Base-by-base conservation (phyloP, 2,797 vertebrate genomes). In the Spinus pinus region DNA sequence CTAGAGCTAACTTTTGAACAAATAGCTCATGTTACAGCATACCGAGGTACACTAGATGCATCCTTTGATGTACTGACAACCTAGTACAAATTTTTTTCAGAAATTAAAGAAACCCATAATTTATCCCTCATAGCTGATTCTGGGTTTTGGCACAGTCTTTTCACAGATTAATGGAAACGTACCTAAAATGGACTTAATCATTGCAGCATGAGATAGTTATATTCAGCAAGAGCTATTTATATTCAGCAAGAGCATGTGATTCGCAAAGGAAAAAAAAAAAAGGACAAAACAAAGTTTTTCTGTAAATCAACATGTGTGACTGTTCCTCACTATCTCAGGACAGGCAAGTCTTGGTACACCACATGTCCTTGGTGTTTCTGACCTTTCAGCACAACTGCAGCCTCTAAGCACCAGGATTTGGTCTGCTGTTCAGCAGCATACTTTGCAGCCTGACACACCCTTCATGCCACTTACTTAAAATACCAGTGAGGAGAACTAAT, bases 1-100 rank as follows among this genome's bases (percentile, higher is more conserved):
- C 92, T 81, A 78, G 69, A 72, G 81, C 86, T 94, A 94, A 83
- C 85, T 91, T 81, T 10, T 86, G 82, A 95, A 90, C 93, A 94
- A 96, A 95, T 80, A 88, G 82, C 71, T 95, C 92, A 79, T 1
- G 0, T 91, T 94, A 89, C 91, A 87, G 79, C 79, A 74, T n/a
- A 78, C 57, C 0, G 0, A 86, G n/a, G 37, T 47, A 50, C 60
- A 51, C 66, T 16, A 81, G 49, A 51, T 51, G 37, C n/a, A 75
- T 28, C 66, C 77, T 92, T 90, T 80, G 42, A 92, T 89, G 67
- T 80, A 65, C 64, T 83, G 67, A 85, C 74, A 75, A 80, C 15
- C 19, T 81, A 80, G 44, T 86, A 71, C 25, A 28, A 41, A n/a
- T 53, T 70, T 60, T 53, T 78, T 54, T 9, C 58, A 84, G 46